Base-by-base conservation (phyloP, 1,140 invertebrate genomes). In the Heliconius eleuchia region DNA sequence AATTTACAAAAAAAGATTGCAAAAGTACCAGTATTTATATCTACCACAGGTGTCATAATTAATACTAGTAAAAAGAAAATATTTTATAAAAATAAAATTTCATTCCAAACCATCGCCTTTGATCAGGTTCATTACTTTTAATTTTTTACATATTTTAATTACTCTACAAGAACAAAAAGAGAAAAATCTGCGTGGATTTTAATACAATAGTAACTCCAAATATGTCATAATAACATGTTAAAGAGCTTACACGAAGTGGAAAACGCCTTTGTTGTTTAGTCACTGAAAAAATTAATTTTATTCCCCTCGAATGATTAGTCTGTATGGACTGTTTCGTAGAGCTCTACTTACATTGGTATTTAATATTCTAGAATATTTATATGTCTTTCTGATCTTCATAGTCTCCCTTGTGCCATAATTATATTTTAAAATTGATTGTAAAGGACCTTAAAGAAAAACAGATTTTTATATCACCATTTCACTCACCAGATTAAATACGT, bases 231-330 rank as follows among this genome's bases (percentile, higher is more conserved):
- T 70, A 70, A 30, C 23, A 16, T 42, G 16, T 42, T 34, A 37
- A 37, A 42, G 30, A 72, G 71, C 71, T 72, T 72, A 18, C 55
- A 52, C 70, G 57, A 42, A 23, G 42, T 13, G 37, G 71, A 72
- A 72, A 72, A 23, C 27, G 11, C 27, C 34, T 72, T 72, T 72
- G 71, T 72, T 72, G 71, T n/a, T 6, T 39, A 39, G 30, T 72
- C 3, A 72, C 37, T 8, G 19, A 72, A 6, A 6, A 39, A 72
- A 72, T 70, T 70, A 70, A 70, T 70, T 70, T 70, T 72, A 72
- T 72, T 42, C 16, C 18, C 37, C 37, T 19, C 71, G 37, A 72
- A 72, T 39, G 71, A 4, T 72, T 39, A 42, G n/a, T 72, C 19
- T 72, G 8, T 72, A 34, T 37, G 34, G n/a, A 39, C n/a, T 39